These are phyloP conservation scores for Pangasianodon hypophthalmus DNA, from an alignment of 2,113 vertebrate genomes.

Conservation along the genomic window DNA sequence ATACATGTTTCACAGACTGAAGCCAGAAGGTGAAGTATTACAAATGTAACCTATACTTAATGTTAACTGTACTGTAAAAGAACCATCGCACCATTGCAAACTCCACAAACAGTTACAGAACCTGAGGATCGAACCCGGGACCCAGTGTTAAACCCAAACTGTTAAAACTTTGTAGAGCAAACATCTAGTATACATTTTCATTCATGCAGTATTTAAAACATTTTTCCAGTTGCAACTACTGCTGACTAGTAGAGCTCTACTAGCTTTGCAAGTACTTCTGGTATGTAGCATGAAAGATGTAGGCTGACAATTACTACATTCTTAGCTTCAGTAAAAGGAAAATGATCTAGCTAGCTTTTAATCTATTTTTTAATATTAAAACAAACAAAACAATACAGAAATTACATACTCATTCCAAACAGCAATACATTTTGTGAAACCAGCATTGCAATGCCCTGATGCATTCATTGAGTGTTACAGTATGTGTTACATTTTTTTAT, in stretches of 20 bases:
- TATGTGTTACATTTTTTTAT: background rate
- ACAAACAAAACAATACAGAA: background rate
- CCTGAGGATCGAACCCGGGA: background rate
- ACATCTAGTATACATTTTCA: background rate
- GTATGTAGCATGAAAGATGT: background rate
- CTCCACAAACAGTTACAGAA: background rate
- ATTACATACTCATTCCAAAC: background rate
- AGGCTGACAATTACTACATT: background rate
- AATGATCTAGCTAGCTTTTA: background rate
- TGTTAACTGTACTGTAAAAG: background rate
- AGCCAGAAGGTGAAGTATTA: background rate
- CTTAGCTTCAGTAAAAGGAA: background rate
- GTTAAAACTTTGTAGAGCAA: background rate
- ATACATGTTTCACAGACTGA: background rate
- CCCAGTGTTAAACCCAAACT: background rate
- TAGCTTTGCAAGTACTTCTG: background rate
- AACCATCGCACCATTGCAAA: background rate
- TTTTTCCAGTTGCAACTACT: background rate
- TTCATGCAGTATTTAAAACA: background rate
- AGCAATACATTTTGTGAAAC: background rate
- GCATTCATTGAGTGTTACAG: background rate
- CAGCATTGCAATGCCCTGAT: background rate
- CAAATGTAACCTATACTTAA: background rate
- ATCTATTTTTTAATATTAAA: background rate
- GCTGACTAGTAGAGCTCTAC: background rate